phyloP scores from a whole-genome alignment of 37 sponge, comb jelly and placozoan genomes.

The Beroe forskalii region DNA sequence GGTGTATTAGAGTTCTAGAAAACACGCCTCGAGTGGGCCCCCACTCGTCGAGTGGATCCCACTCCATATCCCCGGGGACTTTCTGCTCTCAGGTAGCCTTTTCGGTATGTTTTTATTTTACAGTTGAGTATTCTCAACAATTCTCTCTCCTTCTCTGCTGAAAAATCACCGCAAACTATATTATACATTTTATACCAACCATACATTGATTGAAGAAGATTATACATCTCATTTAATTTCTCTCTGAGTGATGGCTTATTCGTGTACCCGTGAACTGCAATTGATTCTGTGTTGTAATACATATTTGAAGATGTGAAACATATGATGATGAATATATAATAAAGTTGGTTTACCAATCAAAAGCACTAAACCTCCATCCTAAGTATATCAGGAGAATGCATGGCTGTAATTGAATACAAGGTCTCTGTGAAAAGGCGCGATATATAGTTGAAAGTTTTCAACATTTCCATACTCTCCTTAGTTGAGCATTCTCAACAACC shows the following conservation, averaged over 20 bases:
- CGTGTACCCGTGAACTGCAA: neutral
- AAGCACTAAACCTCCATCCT: constrained; percentile 29
- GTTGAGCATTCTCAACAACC: constrained; percentile 56
- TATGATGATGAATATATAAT: neutral
- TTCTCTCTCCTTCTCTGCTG: neutral
- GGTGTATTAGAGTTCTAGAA: too few species aligned
- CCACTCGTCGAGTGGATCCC: too few species aligned
- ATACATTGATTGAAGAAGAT: neutral
- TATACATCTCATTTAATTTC: neutral
- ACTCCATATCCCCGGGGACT: too few species aligned
- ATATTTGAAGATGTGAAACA: too few species aligned
- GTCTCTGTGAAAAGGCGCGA: constrained; percentile 54
- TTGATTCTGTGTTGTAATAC: neutral
- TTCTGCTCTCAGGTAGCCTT: too few species aligned
- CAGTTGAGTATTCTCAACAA: neutral
- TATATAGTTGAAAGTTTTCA: constrained; percentile 30
- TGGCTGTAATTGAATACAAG: constrained; percentile 51
- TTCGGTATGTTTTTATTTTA: neutral
- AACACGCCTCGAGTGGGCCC: too few species aligned
- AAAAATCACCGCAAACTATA: neutral
- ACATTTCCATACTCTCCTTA: neutral
- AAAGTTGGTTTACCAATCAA: constrained; percentile 35
- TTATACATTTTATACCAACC: too few species aligned
- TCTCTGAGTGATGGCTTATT: neutral
- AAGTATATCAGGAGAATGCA: constrained; percentile 14